Conservation (phyloP, 2,888 invertebrate genomes). For the Trimorus sp. region DNA sequence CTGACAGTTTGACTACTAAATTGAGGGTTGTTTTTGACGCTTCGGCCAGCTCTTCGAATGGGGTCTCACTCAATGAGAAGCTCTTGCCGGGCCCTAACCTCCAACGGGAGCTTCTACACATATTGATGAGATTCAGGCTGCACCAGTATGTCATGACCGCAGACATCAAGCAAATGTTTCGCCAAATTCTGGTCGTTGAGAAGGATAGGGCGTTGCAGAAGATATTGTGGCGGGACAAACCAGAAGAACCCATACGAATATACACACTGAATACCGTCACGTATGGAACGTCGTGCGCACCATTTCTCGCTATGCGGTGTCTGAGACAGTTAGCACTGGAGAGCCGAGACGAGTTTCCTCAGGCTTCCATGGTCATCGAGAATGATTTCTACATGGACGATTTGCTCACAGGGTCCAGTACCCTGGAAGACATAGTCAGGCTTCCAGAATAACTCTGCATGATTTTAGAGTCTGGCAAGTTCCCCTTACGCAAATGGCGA, state of each 20-base stretch:
- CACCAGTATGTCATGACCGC: neutral
- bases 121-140: neutral
- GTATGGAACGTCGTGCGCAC: neutral
- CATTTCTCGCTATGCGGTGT: neutral
- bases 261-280: neutral
- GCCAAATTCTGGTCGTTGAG: neutral
- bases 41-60: neutral
- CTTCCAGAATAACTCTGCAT: neutral
- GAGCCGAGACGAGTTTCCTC: neutral
- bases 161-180: neutral
- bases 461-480: neutral
- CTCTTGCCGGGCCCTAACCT: neutral
- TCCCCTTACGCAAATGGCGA: neutral
- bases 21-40: neutral
- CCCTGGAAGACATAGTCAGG: neutral
- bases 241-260: neutral
- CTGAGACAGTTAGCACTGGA: neutral
- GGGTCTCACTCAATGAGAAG: neutral
- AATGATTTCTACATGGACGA: conserved; percentile 2
- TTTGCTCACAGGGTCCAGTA: neutral
- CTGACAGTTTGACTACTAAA: neutral
- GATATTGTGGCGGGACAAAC: neutral
- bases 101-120: neutral
- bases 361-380: neutral
- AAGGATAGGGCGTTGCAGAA: neutral